Base-by-base conservation (phyloP, 92 coral and sea anemone genomes). In the Siderastrea radians region DNA sequence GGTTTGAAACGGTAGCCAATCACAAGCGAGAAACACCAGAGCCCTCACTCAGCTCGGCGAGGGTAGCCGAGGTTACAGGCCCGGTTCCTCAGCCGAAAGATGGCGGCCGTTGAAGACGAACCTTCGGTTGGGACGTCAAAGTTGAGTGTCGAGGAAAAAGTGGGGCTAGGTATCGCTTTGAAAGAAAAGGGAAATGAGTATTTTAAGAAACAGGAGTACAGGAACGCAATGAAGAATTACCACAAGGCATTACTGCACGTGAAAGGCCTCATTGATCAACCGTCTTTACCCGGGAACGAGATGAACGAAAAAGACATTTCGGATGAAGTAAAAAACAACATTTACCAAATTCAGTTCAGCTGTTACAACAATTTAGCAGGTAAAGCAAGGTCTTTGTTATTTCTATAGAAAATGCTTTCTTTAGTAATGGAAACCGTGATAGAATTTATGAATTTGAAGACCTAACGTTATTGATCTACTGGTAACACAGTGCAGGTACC, bases 301-400 rank as follows among this genome's bases (percentile, higher is more conserved):
- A 65, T 81, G 7, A 68, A 59, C 17, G 86, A 82, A 0, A 72
- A 74, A 64, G 88, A 93, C 43, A 53, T 93, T 51, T 61, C 91
- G 10, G 97, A 90, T 26, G 95, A 90, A 44, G 58, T 85, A 69
- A 88, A 93, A 76, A 68, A 86, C 63, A 81, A 79, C 47, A 72
- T 78, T 51, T 75, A 77, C 50, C 89, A 95, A 71, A 78, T 90
- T 8, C 92, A 90, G 75, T 94, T 86, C 73, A 81, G 89, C 72
- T 90, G 95, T 76, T 94, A 93, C 74, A 95, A 95, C 84, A 97
- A 97, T 81, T 88, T 97, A 65, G 99, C 99, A 55, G 99, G 99
- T 96, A 91, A 73, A 49, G 26, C 5, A 19, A 15, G 10, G 7
- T 6, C 7, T 8, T 49, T 62, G 12, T 60, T 1, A 1, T 46